A percentile compares a stretch with the other conserved stretches of the same genome.
Conservation (phyloP, 2,797 vertebrate species). For the Gila robusta region DNA sequence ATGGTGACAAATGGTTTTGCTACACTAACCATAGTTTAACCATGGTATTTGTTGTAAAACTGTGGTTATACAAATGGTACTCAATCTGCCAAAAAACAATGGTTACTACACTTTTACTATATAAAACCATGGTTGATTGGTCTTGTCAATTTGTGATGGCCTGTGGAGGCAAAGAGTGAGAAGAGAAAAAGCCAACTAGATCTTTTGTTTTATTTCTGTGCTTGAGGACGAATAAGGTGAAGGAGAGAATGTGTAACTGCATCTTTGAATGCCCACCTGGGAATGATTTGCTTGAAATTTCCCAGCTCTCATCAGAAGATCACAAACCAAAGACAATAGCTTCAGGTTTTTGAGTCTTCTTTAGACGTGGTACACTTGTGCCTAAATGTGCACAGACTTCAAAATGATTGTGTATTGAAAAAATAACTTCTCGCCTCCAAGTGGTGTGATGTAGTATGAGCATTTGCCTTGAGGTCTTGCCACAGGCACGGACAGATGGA, state of each 20-base stretch:
- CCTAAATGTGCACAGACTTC: neutral
- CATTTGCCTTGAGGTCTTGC: slow-evolving; percentile 44
- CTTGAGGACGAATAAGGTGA: slow-evolving; percentile 16
- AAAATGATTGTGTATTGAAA: neutral
- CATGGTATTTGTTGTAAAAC: no score
- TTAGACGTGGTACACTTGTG: neutral
- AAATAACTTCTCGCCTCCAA: neutral
- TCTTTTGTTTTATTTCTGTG: slow-evolving; percentile 23
- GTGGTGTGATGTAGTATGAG: slow-evolving; percentile 10
- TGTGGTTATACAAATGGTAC: no score
- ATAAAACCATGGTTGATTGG: no score
- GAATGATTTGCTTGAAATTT: neutral
- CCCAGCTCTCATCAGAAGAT: neutral
- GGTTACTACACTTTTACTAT: no score
- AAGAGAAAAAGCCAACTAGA: slow-evolving; percentile 6
- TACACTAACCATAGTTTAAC: no score
- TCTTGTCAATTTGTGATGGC: no score
- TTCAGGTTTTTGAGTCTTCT: no score
- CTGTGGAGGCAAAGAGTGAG: slow-evolving; percentile 1
- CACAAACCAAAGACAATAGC: neutral
- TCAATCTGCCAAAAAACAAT: no score
- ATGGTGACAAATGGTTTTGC: no score
- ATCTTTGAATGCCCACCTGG: neutral
- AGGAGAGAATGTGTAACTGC: neutral
- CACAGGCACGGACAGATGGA: slow-evolving; percentile 40